Percentiles rank a stretch among this genome's conserved stretches.
Evolutionary conservation across 1,140 invertebrate species (phyloP).

Genomic region (Drosophila burlai): DNA sequence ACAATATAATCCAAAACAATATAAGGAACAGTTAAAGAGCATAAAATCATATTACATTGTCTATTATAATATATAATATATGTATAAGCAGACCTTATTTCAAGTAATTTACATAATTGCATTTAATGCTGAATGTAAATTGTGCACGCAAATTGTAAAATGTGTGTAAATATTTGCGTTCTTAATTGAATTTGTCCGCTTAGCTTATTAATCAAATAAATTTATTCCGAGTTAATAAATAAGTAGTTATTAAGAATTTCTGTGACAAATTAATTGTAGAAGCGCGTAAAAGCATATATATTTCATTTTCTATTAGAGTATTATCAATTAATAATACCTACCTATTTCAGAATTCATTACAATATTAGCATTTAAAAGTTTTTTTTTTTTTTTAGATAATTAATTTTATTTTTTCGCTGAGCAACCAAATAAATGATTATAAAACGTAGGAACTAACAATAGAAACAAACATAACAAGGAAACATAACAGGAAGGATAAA

Average conservation of each 20-base stretch:
- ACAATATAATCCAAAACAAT: background rate
- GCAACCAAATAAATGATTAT: too few relatives aligned
- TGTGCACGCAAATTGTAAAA: background rate
- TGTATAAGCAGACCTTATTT: too few relatives aligned
- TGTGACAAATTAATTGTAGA: background rate
- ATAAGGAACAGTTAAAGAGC: background rate
- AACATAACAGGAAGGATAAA: too few relatives aligned
- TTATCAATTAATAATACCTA: too few relatives aligned
- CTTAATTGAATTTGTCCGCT: background rate
- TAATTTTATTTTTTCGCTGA: too few relatives aligned
- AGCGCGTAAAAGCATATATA: too few relatives aligned
- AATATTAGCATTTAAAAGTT: background rate
- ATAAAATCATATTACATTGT: background rate
- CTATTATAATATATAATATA: too few relatives aligned
- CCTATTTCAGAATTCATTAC: too few relatives aligned
- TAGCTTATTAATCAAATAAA: background rate
- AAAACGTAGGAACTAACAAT: too few relatives aligned
- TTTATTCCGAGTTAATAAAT: background rate
- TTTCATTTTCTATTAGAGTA: too few relatives aligned
- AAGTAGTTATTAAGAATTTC: background rate
- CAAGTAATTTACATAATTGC: constrained; percentile 23
- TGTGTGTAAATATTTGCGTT: background rate
- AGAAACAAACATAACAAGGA: too few relatives aligned
- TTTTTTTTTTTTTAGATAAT: background rate
- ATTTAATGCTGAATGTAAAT: constrained; percentile 47